These are phyloP conservation scores for Mastacembelus armatus DNA, from an alignment of 2,797 vertebrate species.

Conservation along the genomic window DNA sequence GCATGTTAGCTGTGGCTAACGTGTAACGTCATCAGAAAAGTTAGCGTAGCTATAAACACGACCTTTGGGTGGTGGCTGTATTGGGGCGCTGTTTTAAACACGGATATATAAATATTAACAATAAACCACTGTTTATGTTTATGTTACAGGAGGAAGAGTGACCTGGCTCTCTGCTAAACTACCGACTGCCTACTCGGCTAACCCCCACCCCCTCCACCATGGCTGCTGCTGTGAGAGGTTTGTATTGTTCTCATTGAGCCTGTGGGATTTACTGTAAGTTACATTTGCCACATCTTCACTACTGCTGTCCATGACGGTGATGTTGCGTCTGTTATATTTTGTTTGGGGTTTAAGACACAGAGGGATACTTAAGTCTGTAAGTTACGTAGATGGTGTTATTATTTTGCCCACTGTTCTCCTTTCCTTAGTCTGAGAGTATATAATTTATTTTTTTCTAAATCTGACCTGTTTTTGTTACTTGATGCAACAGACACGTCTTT, in stretches of 20 bases:
- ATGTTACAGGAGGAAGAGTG: constrained; percentile 41
- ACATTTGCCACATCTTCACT: too few species aligned
- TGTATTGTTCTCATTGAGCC: neutral
- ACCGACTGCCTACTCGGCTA: neutral
- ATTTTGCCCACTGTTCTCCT: too few species aligned
- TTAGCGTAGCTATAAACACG: constrained; percentile 15
- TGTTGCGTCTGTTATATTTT: too few species aligned
- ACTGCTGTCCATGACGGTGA: too few species aligned
- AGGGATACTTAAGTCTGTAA: too few species aligned
- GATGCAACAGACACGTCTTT: too few species aligned
- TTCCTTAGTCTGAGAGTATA: too few species aligned
- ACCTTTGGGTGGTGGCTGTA: constrained; percentile 6
- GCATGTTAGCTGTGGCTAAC: constrained; percentile 32
- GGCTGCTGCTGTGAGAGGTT: constrained; percentile 78
- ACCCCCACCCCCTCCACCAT: constrained; percentile 55
- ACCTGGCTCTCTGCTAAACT: neutral
- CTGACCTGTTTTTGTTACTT: too few species aligned
- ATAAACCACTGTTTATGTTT: neutral
- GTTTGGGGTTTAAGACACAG: too few species aligned
- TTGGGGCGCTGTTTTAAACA: neutral
- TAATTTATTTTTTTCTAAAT: too few species aligned
- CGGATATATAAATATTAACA: neutral
- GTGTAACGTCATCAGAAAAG: constrained; percentile 9
- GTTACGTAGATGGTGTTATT: too few species aligned
- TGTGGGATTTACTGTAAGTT: neutral